Evolutionary conservation across 2,797 vertebrate genomes (phyloP).

Genomic region (Sebastes matsubarae): DNA sequence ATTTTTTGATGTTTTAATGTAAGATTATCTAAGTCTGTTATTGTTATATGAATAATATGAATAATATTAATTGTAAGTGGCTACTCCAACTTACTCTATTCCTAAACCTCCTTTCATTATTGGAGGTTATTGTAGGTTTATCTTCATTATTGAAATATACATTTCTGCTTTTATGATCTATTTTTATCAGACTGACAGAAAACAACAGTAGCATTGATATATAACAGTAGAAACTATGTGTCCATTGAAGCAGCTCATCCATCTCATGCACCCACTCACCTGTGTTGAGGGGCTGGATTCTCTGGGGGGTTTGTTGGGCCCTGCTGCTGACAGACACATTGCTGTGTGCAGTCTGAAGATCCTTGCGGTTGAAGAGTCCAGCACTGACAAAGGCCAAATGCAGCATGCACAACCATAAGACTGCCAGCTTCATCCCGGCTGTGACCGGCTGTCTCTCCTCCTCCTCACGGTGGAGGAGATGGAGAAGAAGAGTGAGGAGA

Average conservation of each 20-base stretch:
- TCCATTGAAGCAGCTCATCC: no score
- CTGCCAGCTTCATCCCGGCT: constrained; percentile 37
- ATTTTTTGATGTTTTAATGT: not conserved
- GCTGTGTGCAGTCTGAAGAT: rapidly evolving
- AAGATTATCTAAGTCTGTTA: not conserved
- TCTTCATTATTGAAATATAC: not conserved
- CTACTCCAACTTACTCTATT: no score
- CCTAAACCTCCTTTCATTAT: not conserved
- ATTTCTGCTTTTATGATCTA: not conserved
- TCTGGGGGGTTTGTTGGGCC: not conserved
- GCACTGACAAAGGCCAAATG: constrained; percentile 9
- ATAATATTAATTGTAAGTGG: no score
- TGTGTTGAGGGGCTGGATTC: not conserved
- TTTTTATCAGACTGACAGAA: not conserved
- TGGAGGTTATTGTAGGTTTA: not conserved
- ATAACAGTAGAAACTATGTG: no score
- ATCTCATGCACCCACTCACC: constrained; percentile 46
- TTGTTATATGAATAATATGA: no score
- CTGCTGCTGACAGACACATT: not conserved
- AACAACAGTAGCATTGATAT: not conserved
- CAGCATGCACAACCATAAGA: constrained; percentile 30
- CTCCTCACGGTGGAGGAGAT: not conserved
- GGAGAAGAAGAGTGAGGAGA: rapidly evolving
- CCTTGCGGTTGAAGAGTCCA: not conserved
- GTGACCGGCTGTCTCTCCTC: not conserved